Evolutionary conservation across 2,113 vertebrate genomes (phyloP).

Genomic region (Motacilla tschutschensis): DNA sequence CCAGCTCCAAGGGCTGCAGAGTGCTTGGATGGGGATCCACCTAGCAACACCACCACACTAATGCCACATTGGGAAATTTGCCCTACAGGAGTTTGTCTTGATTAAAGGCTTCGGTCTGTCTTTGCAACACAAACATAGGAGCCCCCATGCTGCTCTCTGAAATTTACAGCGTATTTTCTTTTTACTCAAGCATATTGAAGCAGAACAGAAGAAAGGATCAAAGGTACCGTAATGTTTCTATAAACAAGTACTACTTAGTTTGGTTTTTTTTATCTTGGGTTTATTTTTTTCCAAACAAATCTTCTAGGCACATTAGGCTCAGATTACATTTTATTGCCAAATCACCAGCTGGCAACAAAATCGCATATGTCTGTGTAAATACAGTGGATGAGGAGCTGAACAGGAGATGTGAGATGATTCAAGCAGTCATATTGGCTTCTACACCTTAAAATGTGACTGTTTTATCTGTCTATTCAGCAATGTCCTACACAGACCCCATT

Average conservation of each 20-base stretch:
- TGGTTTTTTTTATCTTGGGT: slow-evolving; percentile 56
- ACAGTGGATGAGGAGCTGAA: slow-evolving; percentile 56
- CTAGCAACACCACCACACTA: slow-evolving; percentile 46
- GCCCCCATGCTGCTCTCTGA: slow-evolving; percentile 64
- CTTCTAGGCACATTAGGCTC: slow-evolving; percentile 47
- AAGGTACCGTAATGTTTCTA: slow-evolving; percentile 70
- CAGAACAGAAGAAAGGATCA: slow-evolving; percentile 69
- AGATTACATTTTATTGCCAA: slow-evolving; percentile 62
- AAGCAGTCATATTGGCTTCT: slow-evolving; percentile 15
- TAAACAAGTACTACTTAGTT: slow-evolving; percentile 71
- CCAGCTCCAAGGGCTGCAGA: slow-evolving; percentile 1
- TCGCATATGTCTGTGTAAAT: slow-evolving; percentile 53
- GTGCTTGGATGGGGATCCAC: slow-evolving; percentile 27
- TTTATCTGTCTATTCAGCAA: slow-evolving; percentile 54
- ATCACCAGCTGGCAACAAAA: slow-evolving; percentile 58
- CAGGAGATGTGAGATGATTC: slow-evolving; percentile 43
- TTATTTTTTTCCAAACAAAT: slow-evolving; percentile 56
- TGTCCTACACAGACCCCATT: slow-evolving; percentile 44
- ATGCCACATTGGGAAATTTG: slow-evolving; percentile 59
- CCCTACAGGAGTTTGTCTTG: slow-evolving; percentile 68
- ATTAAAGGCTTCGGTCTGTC: slow-evolving; percentile 69
- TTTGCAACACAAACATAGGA: slow-evolving; percentile 64
- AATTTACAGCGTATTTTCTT: slow-evolving; percentile 66
- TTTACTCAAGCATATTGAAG: slow-evolving; percentile 63
- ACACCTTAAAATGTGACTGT: slow-evolving; percentile 43